A percentile compares a stretch with the other conserved stretches of the same genome.
phyloP scores from a whole-genome alignment of 2,797 vertebrate species.

The Poeciliopsis presidionis region DNA sequence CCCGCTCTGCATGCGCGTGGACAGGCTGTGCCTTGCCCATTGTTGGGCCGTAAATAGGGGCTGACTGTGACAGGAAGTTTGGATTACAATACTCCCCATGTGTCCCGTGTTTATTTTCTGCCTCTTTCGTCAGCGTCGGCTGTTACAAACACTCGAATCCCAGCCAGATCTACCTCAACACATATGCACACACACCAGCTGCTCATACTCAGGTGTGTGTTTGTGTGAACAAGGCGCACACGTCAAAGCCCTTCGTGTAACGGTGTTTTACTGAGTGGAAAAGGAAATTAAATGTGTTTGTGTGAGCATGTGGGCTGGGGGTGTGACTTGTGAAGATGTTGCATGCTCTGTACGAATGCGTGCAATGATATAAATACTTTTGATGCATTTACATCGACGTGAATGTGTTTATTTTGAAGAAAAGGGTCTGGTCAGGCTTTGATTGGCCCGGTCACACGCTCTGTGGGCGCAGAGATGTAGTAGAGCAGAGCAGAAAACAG shows the following conservation, averaged over 20 bases:
- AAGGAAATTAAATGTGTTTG: constrained; percentile 55
- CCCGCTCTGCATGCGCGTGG: constrained; percentile 34
- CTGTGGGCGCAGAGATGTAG: constrained; percentile 53
- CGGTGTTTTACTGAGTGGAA: constrained; percentile 56
- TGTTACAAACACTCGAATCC: constrained; percentile 49
- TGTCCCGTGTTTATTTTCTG: constrained; percentile 72
- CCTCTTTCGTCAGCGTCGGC: constrained; percentile 74
- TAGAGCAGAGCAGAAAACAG: constrained; percentile 61
- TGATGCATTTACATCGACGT: neutral
- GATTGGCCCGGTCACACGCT: constrained; percentile 61
- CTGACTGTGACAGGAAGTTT: constrained; percentile 79
- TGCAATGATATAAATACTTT: constrained; percentile 1
- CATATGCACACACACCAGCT: constrained; percentile 58
- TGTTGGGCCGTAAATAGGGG: constrained; percentile 79
- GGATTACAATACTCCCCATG: constrained; percentile 79
- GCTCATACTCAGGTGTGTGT: constrained; percentile 64
- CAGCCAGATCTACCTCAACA: constrained; percentile 51
- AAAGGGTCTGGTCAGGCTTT: constrained; percentile 49
- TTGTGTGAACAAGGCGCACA: constrained; percentile 37
- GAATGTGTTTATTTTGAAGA: constrained; percentile 34
- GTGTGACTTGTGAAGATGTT: constrained; percentile 46
- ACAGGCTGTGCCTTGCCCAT: constrained; percentile 68
- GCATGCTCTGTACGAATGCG: constrained; percentile 39
- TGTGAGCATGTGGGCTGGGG: constrained; percentile 27
- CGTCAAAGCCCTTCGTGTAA: constrained; percentile 44